Percentiles rank a stretch among this genome's conserved stretches.
phyloP scores from a whole-genome alignment of 1,140 invertebrate species.

The Thaumatotibia leucotreta region DNA sequence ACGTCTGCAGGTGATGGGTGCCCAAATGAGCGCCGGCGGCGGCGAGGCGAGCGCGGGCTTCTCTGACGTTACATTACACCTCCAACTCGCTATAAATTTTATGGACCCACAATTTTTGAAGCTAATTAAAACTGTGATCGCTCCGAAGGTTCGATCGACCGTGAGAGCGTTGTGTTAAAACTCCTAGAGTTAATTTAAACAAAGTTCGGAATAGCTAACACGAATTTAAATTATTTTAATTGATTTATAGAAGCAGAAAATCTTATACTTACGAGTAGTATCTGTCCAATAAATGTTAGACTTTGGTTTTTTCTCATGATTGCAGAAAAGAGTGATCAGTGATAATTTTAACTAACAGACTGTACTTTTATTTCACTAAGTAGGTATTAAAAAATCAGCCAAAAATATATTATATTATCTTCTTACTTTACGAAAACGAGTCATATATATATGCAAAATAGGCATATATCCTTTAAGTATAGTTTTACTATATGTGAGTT shows the following conservation, averaged over 20 bases:
- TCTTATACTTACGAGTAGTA: too few species aligned
- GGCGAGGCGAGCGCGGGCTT: neutral
- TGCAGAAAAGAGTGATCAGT: too few species aligned
- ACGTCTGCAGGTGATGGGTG: conserved; percentile 12
- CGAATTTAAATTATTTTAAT: too few species aligned
- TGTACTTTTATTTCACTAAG: too few species aligned
- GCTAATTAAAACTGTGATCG: conserved; percentile 60
- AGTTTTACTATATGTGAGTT: neutral
- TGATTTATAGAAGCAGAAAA: too few species aligned
- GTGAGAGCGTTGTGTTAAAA: conserved; percentile 61
- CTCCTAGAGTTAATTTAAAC: conserved; percentile 34
- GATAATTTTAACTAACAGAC: too few species aligned
- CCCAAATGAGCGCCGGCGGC: conserved; percentile 37
- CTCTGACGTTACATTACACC: conserved; percentile 29
- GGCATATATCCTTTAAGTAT: neutral
- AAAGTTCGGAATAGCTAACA: too few species aligned
- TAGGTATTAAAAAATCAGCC: too few species aligned
- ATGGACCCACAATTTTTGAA: conserved; percentile 59
- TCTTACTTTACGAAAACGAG: too few species aligned
- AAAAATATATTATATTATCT: too few species aligned
- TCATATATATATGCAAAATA: neutral
- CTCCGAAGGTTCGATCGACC: conserved; percentile 43
- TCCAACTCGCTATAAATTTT: conserved; percentile 57
- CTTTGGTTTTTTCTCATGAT: too few species aligned
- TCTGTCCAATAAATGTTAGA: too few species aligned